phyloP scores from a whole-genome alignment of 92 coral and sea anemone species.

The Montipora capitata region DNA sequence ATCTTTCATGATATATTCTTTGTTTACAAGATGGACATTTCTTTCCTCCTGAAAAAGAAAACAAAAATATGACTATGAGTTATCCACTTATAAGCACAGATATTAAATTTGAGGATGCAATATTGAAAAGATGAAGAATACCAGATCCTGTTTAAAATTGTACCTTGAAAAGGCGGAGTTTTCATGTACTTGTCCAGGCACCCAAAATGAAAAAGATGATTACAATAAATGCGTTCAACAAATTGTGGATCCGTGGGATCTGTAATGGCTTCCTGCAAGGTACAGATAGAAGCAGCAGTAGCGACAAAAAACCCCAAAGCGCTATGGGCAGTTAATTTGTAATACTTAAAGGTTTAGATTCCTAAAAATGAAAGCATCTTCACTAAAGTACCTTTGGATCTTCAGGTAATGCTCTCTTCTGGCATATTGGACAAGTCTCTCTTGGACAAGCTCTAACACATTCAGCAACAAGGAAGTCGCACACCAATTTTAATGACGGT shows the following conservation, averaged over 20 bases:
- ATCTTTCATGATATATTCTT: conserved; percentile 92
- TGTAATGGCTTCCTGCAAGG: conserved; percentile 83
- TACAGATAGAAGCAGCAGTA: too few relatives aligned
- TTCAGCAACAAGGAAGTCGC: conserved; percentile 90
- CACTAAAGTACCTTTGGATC: conserved; percentile 82
- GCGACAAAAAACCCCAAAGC: too few relatives aligned
- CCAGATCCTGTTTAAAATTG: background rate
- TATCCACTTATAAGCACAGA: too few relatives aligned
- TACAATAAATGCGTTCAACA: conserved; percentile 97
- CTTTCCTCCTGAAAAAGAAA: conserved; percentile 85
- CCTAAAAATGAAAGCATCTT: background rate
- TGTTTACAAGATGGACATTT: conserved; percentile 93
- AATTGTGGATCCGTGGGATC: conserved; percentile 80
- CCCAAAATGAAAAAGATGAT: conserved; percentile 92
- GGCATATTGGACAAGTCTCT: conserved; percentile 86
- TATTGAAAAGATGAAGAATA: background rate
- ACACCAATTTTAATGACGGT: conserved; percentile 87
- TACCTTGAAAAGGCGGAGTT: conserved; percentile 99
- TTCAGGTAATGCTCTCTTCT: conserved; percentile 84
- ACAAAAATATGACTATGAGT: background rate
- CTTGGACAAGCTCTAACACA: conserved; percentile 87
- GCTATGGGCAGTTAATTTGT: too few relatives aligned
- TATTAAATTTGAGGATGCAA: too few relatives aligned
- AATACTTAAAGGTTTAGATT: too few relatives aligned
- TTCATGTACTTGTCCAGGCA: conserved; percentile 98